Conservation (phyloP, 2,888 invertebrate genomes). For the Allacma fusca region DNA sequence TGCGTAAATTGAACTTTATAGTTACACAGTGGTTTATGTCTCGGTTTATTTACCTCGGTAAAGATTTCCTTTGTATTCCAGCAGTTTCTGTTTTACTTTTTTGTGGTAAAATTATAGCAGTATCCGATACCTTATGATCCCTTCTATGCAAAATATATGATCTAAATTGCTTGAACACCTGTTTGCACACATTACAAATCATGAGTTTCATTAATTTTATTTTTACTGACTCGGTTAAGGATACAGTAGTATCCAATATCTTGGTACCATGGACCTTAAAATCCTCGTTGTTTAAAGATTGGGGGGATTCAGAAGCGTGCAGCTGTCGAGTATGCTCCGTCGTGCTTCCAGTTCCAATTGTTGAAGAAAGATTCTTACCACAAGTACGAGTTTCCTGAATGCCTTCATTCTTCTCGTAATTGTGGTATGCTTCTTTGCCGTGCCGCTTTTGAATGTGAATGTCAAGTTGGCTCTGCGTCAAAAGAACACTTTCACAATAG, state of each 20-base stretch:
- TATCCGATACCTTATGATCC: background rate
- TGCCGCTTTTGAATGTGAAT: background rate
- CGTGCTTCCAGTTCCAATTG: no score
- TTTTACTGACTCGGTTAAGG: background rate
- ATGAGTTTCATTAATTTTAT: background rate
- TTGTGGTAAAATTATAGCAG: background rate
- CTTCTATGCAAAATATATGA: background rate
- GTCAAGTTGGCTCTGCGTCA: background rate
- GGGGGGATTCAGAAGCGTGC: no score
- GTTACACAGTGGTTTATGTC: background rate
- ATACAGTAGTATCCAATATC: no score
- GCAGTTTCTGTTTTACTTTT: background rate
- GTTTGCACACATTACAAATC: background rate
- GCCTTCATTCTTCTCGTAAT: background rate
- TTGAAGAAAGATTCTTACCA: no score
- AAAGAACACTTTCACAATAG: slow-evolving; percentile 3
- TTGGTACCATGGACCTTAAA: no score
- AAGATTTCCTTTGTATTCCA: background rate
- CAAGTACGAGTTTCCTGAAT: no score
- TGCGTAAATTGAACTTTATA: no score
- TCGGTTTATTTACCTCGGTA: background rate
- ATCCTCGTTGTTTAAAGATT: no score
- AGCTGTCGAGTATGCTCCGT: no score
- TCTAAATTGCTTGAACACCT: background rate
- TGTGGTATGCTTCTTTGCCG: background rate